These are phyloP conservation scores for Cecropterus lyciades DNA, from an alignment of 1,140 invertebrate species.

Conservation along the genomic window DNA sequence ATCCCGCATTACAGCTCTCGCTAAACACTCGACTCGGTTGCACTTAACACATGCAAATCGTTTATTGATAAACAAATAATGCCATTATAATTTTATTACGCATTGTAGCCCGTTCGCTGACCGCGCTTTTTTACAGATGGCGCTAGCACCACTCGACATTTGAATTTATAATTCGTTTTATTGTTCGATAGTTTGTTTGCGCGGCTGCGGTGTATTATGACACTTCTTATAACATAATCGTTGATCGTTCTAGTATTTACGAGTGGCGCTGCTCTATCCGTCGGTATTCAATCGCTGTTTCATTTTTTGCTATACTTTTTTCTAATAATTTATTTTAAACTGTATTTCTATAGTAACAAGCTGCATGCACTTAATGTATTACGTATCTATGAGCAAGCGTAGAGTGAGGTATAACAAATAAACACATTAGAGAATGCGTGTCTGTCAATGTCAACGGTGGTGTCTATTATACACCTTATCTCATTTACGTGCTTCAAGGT, in stretches of 20 bases:
- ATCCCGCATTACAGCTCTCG: constrained; percentile 52
- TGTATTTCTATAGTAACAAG: too few relatives aligned
- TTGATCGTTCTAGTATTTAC: constrained; percentile 9
- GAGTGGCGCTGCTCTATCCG: constrained; percentile 16
- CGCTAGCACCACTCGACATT: constrained; percentile 60
- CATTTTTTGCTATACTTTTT: not conserved
- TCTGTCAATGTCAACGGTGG: not conserved
- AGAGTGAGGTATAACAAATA: too few relatives aligned
- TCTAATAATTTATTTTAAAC: too few relatives aligned
- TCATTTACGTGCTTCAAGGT: constrained; percentile 9
- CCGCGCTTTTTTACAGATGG: constrained; percentile 58
- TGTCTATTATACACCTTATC: not conserved
- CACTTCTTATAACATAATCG: constrained; percentile 30
- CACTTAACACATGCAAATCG: constrained; percentile 80
- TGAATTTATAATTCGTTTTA: constrained; percentile 65
- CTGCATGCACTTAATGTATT: too few relatives aligned
- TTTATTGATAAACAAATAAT: constrained; percentile 81
- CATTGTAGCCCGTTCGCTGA: constrained; percentile 67
- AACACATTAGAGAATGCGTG: not conserved
- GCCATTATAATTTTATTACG: constrained; percentile 76
- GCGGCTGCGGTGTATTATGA: constrained; percentile 27
- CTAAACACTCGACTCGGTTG: constrained; percentile 51
- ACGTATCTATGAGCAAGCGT: too few relatives aligned
- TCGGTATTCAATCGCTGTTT: not conserved
- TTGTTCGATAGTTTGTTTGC: constrained; percentile 28